A percentile compares a stretch with the other conserved stretches of the same genome.
These are phyloP conservation scores for Pilophorus perplexus DNA, from an alignment of 2,888 invertebrate species.

Conservation along the genomic window DNA sequence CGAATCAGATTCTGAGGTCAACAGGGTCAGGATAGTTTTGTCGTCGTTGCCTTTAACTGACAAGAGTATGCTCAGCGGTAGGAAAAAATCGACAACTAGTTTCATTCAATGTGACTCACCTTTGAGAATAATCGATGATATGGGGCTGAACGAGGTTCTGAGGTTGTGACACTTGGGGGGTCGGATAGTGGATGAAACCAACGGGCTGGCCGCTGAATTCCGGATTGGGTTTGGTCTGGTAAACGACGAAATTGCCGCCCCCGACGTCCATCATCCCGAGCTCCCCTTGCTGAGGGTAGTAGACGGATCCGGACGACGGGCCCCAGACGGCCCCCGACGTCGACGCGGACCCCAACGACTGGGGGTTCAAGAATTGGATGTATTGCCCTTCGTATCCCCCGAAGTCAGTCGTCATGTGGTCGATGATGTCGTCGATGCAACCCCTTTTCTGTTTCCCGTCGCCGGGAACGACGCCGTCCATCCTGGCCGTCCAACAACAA, in stretches of 20 bases:
- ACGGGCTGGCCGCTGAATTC: slow-evolving; percentile 43
- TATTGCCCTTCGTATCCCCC: slow-evolving; percentile 60
- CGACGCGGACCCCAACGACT: slow-evolving; percentile 50
- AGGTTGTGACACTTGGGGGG: slow-evolving; percentile 28
- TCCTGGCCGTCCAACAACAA: not conserved
- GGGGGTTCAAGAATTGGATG: slow-evolving; percentile 56
- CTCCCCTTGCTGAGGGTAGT: slow-evolving; percentile 40
- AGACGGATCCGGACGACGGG: slow-evolving; percentile 24
- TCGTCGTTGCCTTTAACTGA: too few relatives aligned
- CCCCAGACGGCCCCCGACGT: slow-evolving; percentile 3
- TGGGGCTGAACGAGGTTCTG: too few relatives aligned
- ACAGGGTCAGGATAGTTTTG: too few relatives aligned
- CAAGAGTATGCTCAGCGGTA: too few relatives aligned
- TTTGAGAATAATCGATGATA: slow-evolving; percentile 43
- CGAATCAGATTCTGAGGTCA: too few relatives aligned
- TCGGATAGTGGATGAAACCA: slow-evolving; percentile 45
- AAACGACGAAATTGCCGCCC: slow-evolving; percentile 52
- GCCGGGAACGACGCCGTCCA: slow-evolving; percentile 7
- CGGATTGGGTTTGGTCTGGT: slow-evolving; percentile 41
- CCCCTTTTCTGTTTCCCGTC: slow-evolving; percentile 46
- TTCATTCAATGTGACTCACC: too few relatives aligned
- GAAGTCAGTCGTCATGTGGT: slow-evolving; percentile 61
- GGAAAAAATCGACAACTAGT: too few relatives aligned
- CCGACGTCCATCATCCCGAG: slow-evolving; percentile 54
- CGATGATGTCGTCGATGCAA: slow-evolving; percentile 59